Base-by-base conservation (phyloP, 2,797 vertebrate species). In the Coendou prehensilis region DNA sequence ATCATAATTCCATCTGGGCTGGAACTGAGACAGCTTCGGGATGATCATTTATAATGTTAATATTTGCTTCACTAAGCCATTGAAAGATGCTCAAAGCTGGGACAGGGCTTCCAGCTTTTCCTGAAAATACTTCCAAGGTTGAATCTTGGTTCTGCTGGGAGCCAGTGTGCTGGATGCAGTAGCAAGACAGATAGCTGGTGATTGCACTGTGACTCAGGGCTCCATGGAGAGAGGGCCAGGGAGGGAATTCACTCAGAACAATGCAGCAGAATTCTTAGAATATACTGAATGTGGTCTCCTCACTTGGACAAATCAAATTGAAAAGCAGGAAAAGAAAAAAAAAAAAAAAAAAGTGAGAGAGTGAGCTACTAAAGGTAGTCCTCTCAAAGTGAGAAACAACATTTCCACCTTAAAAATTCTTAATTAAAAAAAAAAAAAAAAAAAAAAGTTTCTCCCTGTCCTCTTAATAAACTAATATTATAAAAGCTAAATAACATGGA, bases 1-100 rank as follows among this genome's bases (percentile, higher is more conserved):
- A 87, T 93, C 94, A 94, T 97, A 97, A 96, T 80, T 95, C 92
- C 80, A 95, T 96, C 93, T 91, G 80, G 57, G 81, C 45, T 95
- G 45, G 82, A 94, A 81, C 63, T 82, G 67, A 96, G 64, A 94
- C 37, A 79, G 56, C 80, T 78, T 54, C 63, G 20, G 57, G 23
- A 92, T 52, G 30, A 93, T 83, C 81, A 88, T 75, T 97, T 96
- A 61, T 67, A 87, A 91, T 30, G 86, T 61, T 93, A 82, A 76
- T 47, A 75, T 28, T n/a, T 33, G 50, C 37, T 78, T 79, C 22
- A 90, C 10, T 1, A 81, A 85, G 52, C 26, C 64, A 84, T 6
- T 81, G 47, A 93, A 92, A 91, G 50, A 94, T 13, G 30, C 67
- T 57, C 1, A 2, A 33, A 75, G 37, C n/a, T 1, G 20, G 33